Evolutionary conservation across 2,797 vertebrate species (phyloP), one percentile per base, ranked within the genome.

Genomic region (Falco rusticolus): DNA sequence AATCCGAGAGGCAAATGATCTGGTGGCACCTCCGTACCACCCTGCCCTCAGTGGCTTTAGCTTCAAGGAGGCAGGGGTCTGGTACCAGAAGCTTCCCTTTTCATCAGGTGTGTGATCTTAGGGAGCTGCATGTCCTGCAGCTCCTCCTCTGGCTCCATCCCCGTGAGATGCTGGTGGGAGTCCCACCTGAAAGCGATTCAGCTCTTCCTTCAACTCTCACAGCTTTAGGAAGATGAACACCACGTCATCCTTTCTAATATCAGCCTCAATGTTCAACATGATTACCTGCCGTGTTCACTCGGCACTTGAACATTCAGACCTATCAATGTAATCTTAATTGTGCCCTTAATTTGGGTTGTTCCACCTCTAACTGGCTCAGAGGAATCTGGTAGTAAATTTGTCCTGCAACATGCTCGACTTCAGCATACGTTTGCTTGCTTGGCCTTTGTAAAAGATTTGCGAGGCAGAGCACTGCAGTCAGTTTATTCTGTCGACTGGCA

Each of bases 241-340:
- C 24, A 9, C 78, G 65, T 90, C 91, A 95, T 75, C 22, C 76
- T 77, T 95, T 70, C 89, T 92, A 93, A 89, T 92, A 94, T 68
- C 93, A 90, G 50, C 69, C 80, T 86, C 65, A 75, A 69, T 11
- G 21, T 91, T 86, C 88, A 90, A 94, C 93, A 77, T 34, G 91
- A 94, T 95, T 95, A 88, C 83, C 72, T 75, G 72, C 61, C 39
- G 72, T 41, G 57, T 69, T 91, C 85, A 51, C 72, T 96, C 57
- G 76, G 90, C 88, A 86, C 91, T 94, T 75, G 57, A 90, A 81
- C 72, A 91, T 78, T 78, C 76, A 95, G 80, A 81, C 41, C 88
- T 88, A 97, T 93, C 80, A 94, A 93, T 95, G 95, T 90, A 88
- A 76, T 95, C 90, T 90, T 96, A 94, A 95, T 95, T 93, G 80